phyloP scores from a whole-genome alignment of 1,140 invertebrate species.

The Cylas formicarius region DNA sequence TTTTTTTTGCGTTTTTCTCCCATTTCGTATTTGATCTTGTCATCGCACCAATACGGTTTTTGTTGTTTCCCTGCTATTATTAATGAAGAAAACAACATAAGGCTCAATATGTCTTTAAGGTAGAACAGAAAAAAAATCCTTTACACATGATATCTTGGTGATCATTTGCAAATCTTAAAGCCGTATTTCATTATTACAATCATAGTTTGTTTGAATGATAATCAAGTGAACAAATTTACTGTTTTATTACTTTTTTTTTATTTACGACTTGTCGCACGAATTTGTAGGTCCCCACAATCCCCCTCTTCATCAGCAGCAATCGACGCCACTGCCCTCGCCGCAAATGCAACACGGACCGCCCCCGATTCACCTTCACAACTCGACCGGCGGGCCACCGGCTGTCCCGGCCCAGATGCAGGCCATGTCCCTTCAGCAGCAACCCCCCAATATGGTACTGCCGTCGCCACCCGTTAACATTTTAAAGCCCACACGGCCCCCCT shows the following conservation, averaged over 20 bases:
- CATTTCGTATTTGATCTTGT: no score
- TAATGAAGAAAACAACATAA: no score
- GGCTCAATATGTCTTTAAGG: no score
- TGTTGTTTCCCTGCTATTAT: no score
- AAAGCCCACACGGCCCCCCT: constrained; percentile 3
- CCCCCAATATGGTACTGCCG: not conserved
- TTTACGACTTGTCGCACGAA: not conserved
- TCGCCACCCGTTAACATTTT: constrained; percentile 2
- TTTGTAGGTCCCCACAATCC: constrained; percentile 12
- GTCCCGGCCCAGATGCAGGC: constrained; percentile 6
- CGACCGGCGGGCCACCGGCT: constrained; percentile 9
- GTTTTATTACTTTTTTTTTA: not conserved
- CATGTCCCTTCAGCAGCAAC: constrained; percentile 10
- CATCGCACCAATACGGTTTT: no score
- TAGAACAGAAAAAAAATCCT: no score
- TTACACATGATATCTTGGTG: no score
- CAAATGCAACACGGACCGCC: constrained; percentile 16
- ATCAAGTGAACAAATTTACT: no score
- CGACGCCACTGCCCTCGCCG: constrained; percentile 17
- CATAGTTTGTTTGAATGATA: no score
- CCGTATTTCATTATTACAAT: no score
- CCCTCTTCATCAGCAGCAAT: constrained; percentile 18
- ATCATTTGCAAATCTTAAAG: no score
- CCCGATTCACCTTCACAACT: constrained; percentile 16
- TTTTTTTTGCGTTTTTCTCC: no score